These are phyloP conservation scores for Amblyornis subalaris DNA, from an alignment of 2,113 vertebrate genomes.

Conservation along the genomic window DNA sequence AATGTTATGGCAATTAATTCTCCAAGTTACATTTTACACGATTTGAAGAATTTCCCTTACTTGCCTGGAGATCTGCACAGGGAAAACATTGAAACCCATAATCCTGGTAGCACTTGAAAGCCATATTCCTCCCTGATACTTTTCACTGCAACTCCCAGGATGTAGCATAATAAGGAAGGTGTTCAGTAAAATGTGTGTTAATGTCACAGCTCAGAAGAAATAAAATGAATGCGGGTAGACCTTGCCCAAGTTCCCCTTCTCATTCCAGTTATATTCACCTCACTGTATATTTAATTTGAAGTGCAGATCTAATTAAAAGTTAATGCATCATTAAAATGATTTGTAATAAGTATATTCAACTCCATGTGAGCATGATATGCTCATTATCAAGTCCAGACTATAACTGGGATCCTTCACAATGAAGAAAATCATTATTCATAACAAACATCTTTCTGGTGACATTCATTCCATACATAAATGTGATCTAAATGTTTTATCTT, in stretches of 20 bases:
- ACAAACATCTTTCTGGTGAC: neutral
- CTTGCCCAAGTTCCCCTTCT: neutral
- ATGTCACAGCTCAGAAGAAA: neutral
- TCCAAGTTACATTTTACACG: neutral
- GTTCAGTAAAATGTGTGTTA: neutral
- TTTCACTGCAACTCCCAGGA: neutral
- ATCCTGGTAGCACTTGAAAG: neutral
- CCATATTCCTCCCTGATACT: neutral
- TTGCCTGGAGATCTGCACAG: neutral
- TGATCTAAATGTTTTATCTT: neutral
- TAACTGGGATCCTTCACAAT: neutral
- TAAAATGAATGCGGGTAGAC: neutral
- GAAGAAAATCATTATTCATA: constrained; percentile 1
- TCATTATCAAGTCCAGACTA: neutral
- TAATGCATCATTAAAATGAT: constrained; percentile 69
- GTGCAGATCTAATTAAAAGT: constrained; percentile 54
- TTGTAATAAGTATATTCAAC: constrained; percentile 35
- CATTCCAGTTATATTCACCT: neutral
- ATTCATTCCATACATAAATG: neutral
- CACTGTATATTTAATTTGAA: neutral
- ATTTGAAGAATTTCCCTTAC: neutral
- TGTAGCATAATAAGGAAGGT: neutral
- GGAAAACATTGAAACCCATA: neutral
- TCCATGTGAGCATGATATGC: neutral
- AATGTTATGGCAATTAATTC: neutral